Percentiles rank a stretch among this genome's conserved stretches.
Evolutionary conservation across 1,140 invertebrate genomes (phyloP).

Genomic region (Drosophila repleta): DNA sequence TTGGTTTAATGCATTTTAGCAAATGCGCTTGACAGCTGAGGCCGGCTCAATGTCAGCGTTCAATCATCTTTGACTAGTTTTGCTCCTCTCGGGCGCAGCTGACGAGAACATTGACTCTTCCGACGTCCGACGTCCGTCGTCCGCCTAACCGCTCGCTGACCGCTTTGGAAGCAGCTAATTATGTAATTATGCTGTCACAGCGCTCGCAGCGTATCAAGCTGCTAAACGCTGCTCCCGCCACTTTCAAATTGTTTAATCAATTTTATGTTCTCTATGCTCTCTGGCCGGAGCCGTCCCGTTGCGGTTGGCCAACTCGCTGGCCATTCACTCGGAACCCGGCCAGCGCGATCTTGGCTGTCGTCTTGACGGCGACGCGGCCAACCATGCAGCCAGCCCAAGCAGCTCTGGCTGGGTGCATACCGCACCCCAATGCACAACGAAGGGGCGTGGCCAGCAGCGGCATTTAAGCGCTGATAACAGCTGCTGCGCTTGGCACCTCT

Average conservation of each 20-base stretch:
- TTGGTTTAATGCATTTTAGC: conserved; percentile 75
- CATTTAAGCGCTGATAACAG: conserved; percentile 9
- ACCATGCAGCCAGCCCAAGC: conserved; percentile 11
- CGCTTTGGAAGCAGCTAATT: conserved; percentile 66
- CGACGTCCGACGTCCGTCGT: background rate
- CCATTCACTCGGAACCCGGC: conserved; percentile 59
- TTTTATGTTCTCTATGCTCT: conserved; percentile 45
- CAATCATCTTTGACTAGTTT: conserved; percentile 41
- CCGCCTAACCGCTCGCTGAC: conserved; percentile 32
- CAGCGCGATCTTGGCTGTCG: conserved; percentile 12
- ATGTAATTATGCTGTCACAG: conserved; percentile 75
- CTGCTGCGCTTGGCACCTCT: conserved; percentile 5
- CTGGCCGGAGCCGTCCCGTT: conserved; percentile 45
- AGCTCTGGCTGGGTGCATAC: too few species aligned
- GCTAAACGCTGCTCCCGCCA: conserved; percentile 49
- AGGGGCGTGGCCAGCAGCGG: conserved; percentile 27
- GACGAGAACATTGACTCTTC: conserved; percentile 12
- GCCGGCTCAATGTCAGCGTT: conserved; percentile 49
- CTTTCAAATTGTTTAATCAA: conserved; percentile 56
- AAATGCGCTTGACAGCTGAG: conserved; percentile 76
- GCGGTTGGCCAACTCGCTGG: conserved; percentile 74
- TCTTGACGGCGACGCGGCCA: conserved; percentile 31
- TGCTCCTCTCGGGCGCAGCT: conserved; percentile 26
- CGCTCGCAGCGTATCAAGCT: conserved; percentile 55
- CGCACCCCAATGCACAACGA: conserved; percentile 24